Conservation (phyloP, 2,113 vertebrate species). For the Microtus oregoni region DNA sequence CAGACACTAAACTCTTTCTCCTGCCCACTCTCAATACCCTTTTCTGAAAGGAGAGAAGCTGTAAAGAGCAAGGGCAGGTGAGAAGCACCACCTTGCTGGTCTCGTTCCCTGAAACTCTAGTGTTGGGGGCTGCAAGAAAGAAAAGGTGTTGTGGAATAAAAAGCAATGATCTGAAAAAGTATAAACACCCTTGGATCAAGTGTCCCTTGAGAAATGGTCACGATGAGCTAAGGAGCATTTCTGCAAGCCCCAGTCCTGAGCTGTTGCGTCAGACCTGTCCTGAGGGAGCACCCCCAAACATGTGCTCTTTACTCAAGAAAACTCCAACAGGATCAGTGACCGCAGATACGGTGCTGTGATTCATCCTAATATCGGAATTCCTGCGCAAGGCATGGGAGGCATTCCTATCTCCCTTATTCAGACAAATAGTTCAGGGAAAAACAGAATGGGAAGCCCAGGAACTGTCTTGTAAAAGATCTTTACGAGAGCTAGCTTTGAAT, state of each 20-base stretch:
- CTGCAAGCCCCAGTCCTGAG: neutral
- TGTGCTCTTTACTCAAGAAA: constrained; percentile 8
- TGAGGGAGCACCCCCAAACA: neutral
- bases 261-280: neutral
- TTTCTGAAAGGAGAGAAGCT: neutral
- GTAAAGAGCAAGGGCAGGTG: neutral
- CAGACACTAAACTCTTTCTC: neutral
- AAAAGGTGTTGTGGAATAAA: neutral
- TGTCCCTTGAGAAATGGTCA: neutral
- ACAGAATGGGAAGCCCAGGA: neutral
- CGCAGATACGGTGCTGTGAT: neutral
- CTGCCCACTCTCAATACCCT: neutral
- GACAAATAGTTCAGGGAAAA: constrained; percentile 31
- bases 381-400: neutral
- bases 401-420: constrained; percentile 42
- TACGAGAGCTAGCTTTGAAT: constrained; percentile 47
- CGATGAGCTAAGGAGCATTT: constrained; percentile 20
- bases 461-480: constrained; percentile 42
- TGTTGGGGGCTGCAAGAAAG: neutral
- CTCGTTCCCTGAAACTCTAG: constrained; percentile 14
- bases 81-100: neutral
- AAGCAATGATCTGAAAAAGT: neutral
- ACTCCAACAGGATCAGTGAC: neutral
- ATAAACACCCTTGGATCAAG: constrained; percentile 37
- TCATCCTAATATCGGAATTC: neutral